Evolutionary conservation across 37 sponge, comb jelly and placozoan species (phyloP).

Genomic region (Haliclona indistincta): DNA sequence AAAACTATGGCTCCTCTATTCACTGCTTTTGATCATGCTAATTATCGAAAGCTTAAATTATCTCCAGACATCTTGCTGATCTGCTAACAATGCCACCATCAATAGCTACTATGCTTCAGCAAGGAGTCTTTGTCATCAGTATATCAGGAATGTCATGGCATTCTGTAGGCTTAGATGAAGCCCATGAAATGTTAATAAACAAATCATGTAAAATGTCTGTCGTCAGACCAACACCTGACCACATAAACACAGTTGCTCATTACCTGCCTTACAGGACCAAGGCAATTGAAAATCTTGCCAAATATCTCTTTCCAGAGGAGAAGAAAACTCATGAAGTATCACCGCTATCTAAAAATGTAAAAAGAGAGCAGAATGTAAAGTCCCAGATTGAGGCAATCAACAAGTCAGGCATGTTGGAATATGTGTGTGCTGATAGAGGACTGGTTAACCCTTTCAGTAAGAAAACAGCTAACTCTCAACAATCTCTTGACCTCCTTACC

Average conservation of each 20-base stretch:
- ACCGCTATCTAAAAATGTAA: background rate
- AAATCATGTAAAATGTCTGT: slow-evolving; percentile 14
- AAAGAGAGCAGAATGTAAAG: background rate
- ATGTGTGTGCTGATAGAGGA: background rate
- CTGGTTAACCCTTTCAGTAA: background rate
- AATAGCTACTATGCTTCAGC: background rate
- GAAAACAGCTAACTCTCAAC: background rate
- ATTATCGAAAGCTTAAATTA: slow-evolving; percentile 15
- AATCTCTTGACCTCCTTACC: background rate
- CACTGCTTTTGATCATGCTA: slow-evolving; percentile 21
- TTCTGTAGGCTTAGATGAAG: slow-evolving; percentile 30
- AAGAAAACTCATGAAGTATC: background rate
- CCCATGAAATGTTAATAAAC: slow-evolving; percentile 26
- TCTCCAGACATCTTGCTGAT: slow-evolving; percentile 22
- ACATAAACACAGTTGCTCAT: slow-evolving; percentile 16
- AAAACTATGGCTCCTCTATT: slow-evolving; percentile 31
- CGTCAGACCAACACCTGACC: slow-evolving; percentile 18
- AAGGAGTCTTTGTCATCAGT: slow-evolving; percentile 9
- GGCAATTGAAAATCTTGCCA: slow-evolving; percentile 10
- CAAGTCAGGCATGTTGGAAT: background rate
- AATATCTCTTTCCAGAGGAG: slow-evolving; percentile 13
- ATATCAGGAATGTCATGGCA: slow-evolving; percentile 13
- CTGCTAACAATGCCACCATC: slow-evolving; percentile 4
- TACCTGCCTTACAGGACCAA: slow-evolving; percentile 12
- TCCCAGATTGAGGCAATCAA: background rate